phyloP scores from a whole-genome alignment of 2,888 invertebrate species.

The Tenodera sinensis region DNA sequence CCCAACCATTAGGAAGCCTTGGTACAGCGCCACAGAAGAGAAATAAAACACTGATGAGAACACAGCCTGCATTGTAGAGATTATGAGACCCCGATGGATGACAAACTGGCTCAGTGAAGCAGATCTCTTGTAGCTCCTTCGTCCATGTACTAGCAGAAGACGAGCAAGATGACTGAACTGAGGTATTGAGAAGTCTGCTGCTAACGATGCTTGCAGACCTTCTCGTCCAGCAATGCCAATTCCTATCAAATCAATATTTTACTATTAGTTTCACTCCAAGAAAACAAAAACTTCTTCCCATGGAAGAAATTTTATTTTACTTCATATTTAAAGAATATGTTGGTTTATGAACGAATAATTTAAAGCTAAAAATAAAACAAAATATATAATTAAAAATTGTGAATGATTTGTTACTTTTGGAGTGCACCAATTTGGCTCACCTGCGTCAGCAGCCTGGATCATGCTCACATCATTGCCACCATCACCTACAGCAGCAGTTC shows the following conservation, averaged over 20 bases:
- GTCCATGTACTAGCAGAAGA: constrained; percentile 85
- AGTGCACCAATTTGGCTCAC: constrained; percentile 37
- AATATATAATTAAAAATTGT: too few species aligned
- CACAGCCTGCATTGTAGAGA: constrained; percentile 97
- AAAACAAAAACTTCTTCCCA: too few species aligned
- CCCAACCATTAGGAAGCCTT: constrained; percentile 98
- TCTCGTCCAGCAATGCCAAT: constrained; percentile 90
- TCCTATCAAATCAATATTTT: constrained; percentile 43
- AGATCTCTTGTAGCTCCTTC: constrained; percentile 89
- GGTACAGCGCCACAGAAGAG: constrained; percentile 95
- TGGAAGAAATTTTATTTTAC: too few species aligned
- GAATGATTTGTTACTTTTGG: too few species aligned
- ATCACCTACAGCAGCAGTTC: constrained; percentile 58
- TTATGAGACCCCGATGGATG: constrained; percentile 96
- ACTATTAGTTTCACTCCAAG: neutral
- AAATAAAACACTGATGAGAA: constrained; percentile 99
- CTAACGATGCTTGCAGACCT: constrained; percentile 87
- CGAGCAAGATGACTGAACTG: constrained; percentile 82
- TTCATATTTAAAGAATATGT: too few species aligned
- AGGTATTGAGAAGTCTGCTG: constrained; percentile 95
- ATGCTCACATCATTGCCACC: constrained; percentile 71
- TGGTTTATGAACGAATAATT: too few species aligned
- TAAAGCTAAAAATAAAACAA: too few species aligned
- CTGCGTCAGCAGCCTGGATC: constrained; percentile 62
- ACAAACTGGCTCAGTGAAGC: constrained; percentile 98